Conservation (phyloP, 2,888 invertebrate species). For the Rotaria sp. region DNA sequence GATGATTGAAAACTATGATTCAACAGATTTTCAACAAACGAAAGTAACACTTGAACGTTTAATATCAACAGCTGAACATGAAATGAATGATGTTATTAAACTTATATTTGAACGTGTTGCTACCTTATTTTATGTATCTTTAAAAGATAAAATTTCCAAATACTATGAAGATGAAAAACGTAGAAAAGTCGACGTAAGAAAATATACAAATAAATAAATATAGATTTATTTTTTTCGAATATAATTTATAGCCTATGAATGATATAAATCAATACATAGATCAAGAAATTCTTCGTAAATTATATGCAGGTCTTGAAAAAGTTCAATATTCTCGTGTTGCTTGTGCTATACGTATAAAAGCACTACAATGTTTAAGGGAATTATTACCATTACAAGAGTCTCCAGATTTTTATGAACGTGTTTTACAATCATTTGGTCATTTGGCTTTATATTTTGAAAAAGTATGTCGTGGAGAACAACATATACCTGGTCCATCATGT, state of each 20-base stretch:
- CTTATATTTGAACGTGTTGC: background rate
- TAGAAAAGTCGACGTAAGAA: background rate
- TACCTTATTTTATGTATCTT: background rate
- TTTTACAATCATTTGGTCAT: background rate
- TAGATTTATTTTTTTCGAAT: background rate
- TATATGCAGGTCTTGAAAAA: background rate
- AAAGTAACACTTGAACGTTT: background rate
- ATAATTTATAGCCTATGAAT: background rate
- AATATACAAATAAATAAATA: too few species aligned
- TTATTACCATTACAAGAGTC: background rate
- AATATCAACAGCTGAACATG: background rate
- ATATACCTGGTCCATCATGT: background rate
- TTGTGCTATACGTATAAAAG: background rate
- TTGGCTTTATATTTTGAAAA: background rate
- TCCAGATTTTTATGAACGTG: background rate
- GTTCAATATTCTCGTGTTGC: constrained; percentile 18
- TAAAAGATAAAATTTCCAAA: background rate
- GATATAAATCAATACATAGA: background rate
- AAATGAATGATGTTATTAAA: constrained; percentile 23
- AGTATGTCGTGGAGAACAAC: background rate
- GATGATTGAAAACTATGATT: background rate
- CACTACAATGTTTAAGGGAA: background rate
- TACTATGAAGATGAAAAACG: background rate
- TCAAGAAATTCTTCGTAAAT: background rate
- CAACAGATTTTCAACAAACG: background rate